Base-by-base conservation (phyloP, 2,888 invertebrate genomes). In the Dascillus cervinus region DNA sequence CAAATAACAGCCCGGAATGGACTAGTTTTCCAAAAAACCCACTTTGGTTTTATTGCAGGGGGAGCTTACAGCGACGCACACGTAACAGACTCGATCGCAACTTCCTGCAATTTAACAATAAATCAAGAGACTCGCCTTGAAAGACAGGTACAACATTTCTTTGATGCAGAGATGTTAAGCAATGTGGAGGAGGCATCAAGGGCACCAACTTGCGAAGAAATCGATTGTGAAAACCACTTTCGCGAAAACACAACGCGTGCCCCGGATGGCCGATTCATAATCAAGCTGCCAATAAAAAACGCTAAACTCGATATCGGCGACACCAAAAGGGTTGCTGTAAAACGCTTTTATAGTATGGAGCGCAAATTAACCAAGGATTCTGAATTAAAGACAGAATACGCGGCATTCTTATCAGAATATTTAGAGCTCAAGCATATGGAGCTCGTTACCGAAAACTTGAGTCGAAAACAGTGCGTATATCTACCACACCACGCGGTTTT, bases 371-470 rank as follows among this genome's bases (percentile, higher is more conserved):
- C n/a, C 8, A 37, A 28, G 12, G 22, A 44, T 19, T 26, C 33
- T 6, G 13, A 27, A 19, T 15, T 46, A 11, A 40, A 31, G 17
- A 12, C 6, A 6, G 33, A 44, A 25, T 50, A 49, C 28, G 10
- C 17, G 4, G 11, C 39, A 8, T 47, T 50, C 12, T 46, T 48
- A 37, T 13, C 37, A 8, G 44, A 49, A 27, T 47, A 49, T 15
- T 12, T 29, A 11, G n/a, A 26, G 2, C 22, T 43, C 27, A 35
- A 32, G 21, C 47, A 49, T 15, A 52, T 48, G 44, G 17, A 17
- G 10, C n/a, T n/a, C n/a, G n/a, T n/a, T n/a, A n/a, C n/a, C n/a
- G n/a, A n/a, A n/a, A n/a, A n/a, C n/a, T n/a, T 27, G 20, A 32
- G 22, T 33, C 11, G 15, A 12, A 13, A 17, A 3, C 13, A 22